Conservation (phyloP, 2,888 invertebrate species). For the Drosophila hawaiiensis region DNA sequence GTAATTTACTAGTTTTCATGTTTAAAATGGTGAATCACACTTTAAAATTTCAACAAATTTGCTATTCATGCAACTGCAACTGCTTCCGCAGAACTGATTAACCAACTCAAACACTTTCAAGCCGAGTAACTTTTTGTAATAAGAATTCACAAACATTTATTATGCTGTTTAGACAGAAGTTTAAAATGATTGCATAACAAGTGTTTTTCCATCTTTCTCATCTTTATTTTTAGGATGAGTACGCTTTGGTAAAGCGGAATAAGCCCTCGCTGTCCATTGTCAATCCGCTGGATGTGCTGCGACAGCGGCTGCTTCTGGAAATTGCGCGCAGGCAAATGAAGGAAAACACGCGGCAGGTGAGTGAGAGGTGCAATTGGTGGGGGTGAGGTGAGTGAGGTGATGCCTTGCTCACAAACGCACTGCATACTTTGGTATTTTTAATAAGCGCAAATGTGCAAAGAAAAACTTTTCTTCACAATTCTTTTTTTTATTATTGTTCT, state of each 20-base stretch:
- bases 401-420: neutral
- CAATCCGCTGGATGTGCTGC: constrained; percentile 94
- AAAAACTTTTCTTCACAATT: constrained; percentile 56
- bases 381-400: constrained; percentile 76
- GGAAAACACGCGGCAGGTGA: constrained; percentile 89
- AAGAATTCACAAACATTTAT: constrained; percentile 34
- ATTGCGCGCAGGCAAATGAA: constrained; percentile 93
- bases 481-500: neutral
- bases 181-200: constrained; percentile 42
- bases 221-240: constrained; percentile 80
- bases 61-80: neutral
- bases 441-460: constrained; percentile 60
- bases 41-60: constrained; percentile 9
- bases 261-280: constrained; percentile 93
- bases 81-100: neutral
- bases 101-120: constrained; percentile 35
- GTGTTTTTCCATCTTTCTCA: constrained; percentile 3
- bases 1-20: neutral
- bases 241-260: constrained; percentile 87
- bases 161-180: constrained; percentile 38
- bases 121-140: constrained; percentile 59
- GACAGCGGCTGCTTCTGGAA: constrained; percentile 92
- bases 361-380: constrained; percentile 21
- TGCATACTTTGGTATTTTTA: constrained; percentile 67
- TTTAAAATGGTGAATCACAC: neutral